A percentile compares a stretch with the other conserved stretches of the same genome.
These are phyloP conservation scores for Eumeta japonica DNA, from an alignment of 1,140 invertebrate genomes.

Conservation along the genomic window DNA sequence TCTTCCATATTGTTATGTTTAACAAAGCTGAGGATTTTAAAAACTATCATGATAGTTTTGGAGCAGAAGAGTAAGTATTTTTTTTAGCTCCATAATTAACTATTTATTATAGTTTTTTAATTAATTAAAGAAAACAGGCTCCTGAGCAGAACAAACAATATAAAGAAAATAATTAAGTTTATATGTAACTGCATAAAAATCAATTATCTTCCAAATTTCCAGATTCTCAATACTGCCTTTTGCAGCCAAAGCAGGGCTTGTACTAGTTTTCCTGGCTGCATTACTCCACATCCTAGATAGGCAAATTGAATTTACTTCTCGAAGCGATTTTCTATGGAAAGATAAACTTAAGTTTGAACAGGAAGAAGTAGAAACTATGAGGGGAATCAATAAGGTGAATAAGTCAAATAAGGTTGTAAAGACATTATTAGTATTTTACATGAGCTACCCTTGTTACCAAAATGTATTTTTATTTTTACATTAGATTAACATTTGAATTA, in stretches of 20 bases:
- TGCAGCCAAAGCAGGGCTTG: constrained; percentile 64
- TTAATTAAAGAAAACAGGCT: too few species aligned
- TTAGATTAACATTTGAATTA: neutral
- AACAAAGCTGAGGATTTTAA: constrained; percentile 62
- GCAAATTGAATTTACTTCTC: constrained; percentile 81
- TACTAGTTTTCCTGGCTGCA: constrained; percentile 62
- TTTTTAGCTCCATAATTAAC: too few species aligned
- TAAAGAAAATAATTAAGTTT: neutral
- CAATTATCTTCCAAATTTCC: constrained; percentile 19
- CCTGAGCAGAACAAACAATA: neutral
- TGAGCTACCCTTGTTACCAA: neutral
- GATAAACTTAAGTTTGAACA: constrained; percentile 88
- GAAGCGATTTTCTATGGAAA: constrained; percentile 91
- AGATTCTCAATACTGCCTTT: constrained; percentile 68
- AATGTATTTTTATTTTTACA: neutral
- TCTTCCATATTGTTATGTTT: constrained; percentile 65
- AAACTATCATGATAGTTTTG: constrained; percentile 56
- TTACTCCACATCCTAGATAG: constrained; percentile 78
- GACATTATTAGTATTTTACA: neutral
- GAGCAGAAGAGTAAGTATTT: constrained; percentile 61
- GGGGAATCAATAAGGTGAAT: constrained; percentile 85
- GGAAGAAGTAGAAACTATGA: constrained; percentile 91
- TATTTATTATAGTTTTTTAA: too few species aligned
- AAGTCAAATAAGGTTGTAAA: too few species aligned
- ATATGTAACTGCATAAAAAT: neutral